A percentile compares a stretch with the other conserved stretches of the same genome.
Conservation (phyloP, 2,888 invertebrate species). For the Cinara cedri region DNA sequence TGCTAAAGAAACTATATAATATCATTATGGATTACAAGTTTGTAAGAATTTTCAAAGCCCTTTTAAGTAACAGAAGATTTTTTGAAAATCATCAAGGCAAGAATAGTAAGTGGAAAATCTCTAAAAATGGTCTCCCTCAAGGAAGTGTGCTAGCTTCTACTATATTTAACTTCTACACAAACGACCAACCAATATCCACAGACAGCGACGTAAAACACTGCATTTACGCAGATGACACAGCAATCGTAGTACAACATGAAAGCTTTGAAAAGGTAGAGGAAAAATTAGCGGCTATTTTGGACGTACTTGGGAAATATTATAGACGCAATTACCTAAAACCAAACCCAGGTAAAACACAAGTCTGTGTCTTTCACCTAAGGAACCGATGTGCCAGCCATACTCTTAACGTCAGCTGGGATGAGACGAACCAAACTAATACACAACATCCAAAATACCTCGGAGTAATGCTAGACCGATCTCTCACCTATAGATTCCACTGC, state of each 20-base stretch:
- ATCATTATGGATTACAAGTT: slow-evolving; percentile 14
- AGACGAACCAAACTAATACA: too few relatives aligned
- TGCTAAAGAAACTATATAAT: slow-evolving; percentile 15
- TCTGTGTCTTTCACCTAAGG: slow-evolving; percentile 23
- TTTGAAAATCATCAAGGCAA: slow-evolving; percentile 16
- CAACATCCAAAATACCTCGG: slow-evolving; percentile 58
- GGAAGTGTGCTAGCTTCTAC: too few relatives aligned
- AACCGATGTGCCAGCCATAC: not conserved
- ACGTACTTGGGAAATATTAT: slow-evolving; percentile 31
- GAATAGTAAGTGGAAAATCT: too few relatives aligned
- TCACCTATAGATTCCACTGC: slow-evolving; percentile 58
- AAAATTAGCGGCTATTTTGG: slow-evolving; percentile 20
- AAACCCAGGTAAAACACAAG: slow-evolving; percentile 21
- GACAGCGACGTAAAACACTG: slow-evolving; percentile 14
- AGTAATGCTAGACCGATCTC: slow-evolving; percentile 58
- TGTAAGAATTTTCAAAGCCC: slow-evolving; percentile 18
- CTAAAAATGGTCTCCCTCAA: too few relatives aligned
- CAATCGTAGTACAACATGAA: slow-evolving; percentile 29
- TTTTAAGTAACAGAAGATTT: slow-evolving; percentile 45
- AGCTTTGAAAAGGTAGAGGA: slow-evolving; percentile 39
- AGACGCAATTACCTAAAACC: slow-evolving; percentile 28
- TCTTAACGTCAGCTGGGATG: too few relatives aligned
- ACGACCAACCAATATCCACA: slow-evolving; percentile 34
- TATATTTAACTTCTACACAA: slow-evolving; percentile 39
- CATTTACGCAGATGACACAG: slow-evolving; percentile 19